Conservation (phyloP, 2,888 invertebrate species). For the Hirtodrosophila histrioides region DNA sequence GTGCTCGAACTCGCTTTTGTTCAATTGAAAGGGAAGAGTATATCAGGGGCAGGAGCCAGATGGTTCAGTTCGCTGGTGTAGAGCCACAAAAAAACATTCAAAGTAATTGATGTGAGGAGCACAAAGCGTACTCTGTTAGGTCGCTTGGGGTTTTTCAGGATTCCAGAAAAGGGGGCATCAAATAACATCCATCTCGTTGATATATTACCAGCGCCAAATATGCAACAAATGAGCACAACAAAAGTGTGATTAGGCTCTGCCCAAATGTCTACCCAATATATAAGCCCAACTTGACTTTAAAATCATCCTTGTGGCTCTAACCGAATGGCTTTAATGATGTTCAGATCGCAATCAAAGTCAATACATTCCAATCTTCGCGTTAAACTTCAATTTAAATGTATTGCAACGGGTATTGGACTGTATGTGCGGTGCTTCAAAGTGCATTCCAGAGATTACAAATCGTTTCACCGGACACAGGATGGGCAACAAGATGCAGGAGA, state of each 20-base stretch:
- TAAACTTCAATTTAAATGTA: slow-evolving; percentile 17
- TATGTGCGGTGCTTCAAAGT: slow-evolving; percentile 9
- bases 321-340: slow-evolving; percentile 15
- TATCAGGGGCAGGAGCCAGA: slow-evolving; percentile 6
- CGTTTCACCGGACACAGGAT: slow-evolving; percentile 33
- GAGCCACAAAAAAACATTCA: slow-evolving; percentile 55
- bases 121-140: slow-evolving; percentile 15
- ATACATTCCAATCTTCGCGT: slow-evolving; percentile 7
- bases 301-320: slow-evolving; percentile 2
- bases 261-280: slow-evolving; percentile 20
- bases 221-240: slow-evolving; percentile 28
- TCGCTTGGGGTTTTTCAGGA: slow-evolving; percentile 9
- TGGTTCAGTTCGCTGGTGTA: slow-evolving; percentile 14
- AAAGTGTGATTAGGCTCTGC: slow-evolving; percentile 27
- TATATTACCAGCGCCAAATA: slow-evolving; percentile 41
- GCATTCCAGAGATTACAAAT: slow-evolving; percentile 53
- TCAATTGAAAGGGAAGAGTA: slow-evolving; percentile 58
- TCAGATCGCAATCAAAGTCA: not conserved
- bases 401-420: not conserved
- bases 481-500: slow-evolving; percentile 13
- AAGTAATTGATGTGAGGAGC: slow-evolving; percentile 71
- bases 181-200: slow-evolving; percentile 53
- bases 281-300: not conserved
- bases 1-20: slow-evolving; percentile 61
- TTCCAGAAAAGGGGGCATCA: slow-evolving; percentile 22